A percentile compares a stretch with the other conserved stretches of the same genome.
These are phyloP conservation scores for Lordiphosa stackelbergi DNA, from an alignment of 1,140 invertebrate species.

Conservation along the genomic window DNA sequence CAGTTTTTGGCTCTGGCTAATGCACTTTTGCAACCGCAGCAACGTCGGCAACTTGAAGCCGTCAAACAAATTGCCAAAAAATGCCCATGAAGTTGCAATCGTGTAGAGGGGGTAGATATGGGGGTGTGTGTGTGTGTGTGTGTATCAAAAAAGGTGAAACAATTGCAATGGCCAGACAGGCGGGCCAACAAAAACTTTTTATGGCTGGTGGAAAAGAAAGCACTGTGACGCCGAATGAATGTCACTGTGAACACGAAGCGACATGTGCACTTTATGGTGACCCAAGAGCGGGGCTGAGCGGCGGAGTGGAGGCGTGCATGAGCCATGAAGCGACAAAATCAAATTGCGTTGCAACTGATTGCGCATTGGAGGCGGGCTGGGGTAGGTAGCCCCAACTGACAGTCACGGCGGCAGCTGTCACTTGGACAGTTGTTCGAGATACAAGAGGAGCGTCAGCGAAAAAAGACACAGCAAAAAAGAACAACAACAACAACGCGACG, in stretches of 20 bases:
- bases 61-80: slow-evolving; percentile 72
- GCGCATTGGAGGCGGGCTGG: slow-evolving; percentile 40
- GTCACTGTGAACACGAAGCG: slow-evolving; percentile 73
- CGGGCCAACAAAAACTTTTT: slow-evolving; percentile 54
- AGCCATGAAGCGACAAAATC: slow-evolving; percentile 73
- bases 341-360: slow-evolving; percentile 74
- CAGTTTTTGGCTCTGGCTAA: slow-evolving; percentile 48
- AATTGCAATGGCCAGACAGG: slow-evolving; percentile 54
- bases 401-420: slow-evolving; percentile 71
- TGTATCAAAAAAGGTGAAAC: slow-evolving; percentile 42
- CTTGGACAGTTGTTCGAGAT: slow-evolving; percentile 69
- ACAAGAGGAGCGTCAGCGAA: slow-evolving; percentile 41
- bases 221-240: slow-evolving; percentile 71
- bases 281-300: slow-evolving; percentile 18
- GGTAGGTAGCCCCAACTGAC: slow-evolving; percentile 16
- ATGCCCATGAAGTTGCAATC: slow-evolving; percentile 5
- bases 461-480: slow-evolving; percentile 4
- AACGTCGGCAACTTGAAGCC: slow-evolving; percentile 72
- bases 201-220: slow-evolving; percentile 60
- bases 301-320: slow-evolving; percentile 20
- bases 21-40: slow-evolving; percentile 74
- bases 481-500: slow-evolving; percentile 37
- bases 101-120: neutral
- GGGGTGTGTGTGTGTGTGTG: neutral
- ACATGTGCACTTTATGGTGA: slow-evolving; percentile 74